phyloP scores from a whole-genome alignment of 2,797 vertebrate species.

The Calcarius lapponicus region DNA sequence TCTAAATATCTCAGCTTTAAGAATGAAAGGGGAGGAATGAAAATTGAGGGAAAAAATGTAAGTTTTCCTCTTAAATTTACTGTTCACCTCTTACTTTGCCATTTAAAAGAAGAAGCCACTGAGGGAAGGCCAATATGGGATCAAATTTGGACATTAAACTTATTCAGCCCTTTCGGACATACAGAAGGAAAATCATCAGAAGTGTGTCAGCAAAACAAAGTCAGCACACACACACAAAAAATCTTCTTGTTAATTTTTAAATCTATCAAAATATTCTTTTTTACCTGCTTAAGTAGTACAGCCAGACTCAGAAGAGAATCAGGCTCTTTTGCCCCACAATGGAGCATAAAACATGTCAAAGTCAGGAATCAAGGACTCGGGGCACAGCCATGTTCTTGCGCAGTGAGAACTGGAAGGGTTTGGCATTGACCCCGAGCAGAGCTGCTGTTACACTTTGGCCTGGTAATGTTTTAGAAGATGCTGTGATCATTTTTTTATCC shows the following conservation, averaged over 20 bases:
- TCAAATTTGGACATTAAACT: not conserved
- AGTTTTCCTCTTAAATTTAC: not conserved
- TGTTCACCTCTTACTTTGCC: not conserved
- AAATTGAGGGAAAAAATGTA: not conserved
- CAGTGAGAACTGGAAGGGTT: not conserved
- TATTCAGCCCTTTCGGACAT: not conserved
- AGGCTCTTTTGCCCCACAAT: not conserved
- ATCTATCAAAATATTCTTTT: not conserved
- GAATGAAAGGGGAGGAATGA: not conserved
- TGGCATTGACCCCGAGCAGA: not conserved
- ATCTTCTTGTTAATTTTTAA: not conserved
- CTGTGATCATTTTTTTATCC: not conserved
- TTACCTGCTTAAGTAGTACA: not conserved
- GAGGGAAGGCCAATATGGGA: not conserved
- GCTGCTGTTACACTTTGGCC: not conserved
- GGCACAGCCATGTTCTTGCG: rapidly evolving
- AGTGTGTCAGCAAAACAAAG: not conserved
- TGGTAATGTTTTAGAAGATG: not conserved
- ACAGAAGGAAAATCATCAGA: not conserved
- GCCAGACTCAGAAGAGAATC: not conserved
- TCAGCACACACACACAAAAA: not conserved
- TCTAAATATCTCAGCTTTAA: not conserved
- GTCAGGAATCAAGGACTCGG: not conserved
- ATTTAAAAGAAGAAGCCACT: not conserved
- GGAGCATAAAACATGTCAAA: not conserved